Base-by-base conservation (phyloP, 1,140 invertebrate species). In the Leptonema lineaticorne region DNA sequence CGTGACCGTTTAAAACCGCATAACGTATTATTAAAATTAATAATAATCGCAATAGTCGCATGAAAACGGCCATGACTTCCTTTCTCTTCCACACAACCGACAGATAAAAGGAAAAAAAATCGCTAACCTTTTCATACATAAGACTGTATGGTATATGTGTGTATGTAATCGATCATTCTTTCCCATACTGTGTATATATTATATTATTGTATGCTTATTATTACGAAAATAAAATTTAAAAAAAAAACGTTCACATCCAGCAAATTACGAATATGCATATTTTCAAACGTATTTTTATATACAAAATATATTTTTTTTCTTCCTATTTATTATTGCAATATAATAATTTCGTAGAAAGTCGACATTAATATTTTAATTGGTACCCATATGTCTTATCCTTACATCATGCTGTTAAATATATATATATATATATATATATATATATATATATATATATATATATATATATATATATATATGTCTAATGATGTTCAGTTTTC, bases 31-130 rank as follows among this genome's bases (percentile, higher is more conserved):
- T 64, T 64, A 64, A 64, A 64, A 45, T 64, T 64, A 64, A 64
- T 59, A 59, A 59, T 50, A 37, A 53, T 41, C 33, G 30, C 33
- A 64, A 33, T 63, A 30, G 59, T 62, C 59, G 22, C 37, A 45
- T 33, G 26, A 64, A n/a, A 50, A 50, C 62, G 62, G 62, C 62
- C 62, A 64, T 64, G 62, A 64, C 62, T 64, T 64, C 62, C 62
- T 64, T 64, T 64, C 62, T 64, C 62, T 64, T 28, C 45, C 27
- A 50, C 62, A 64, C 62, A 9, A 16, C 11, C 7, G n/a, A n/a
- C n/a, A 62, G 26, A 45, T 11, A 14, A n/a, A 16, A 62, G 37
- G 59, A 37, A 20, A 62, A 62, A 58, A 62, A 62, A 62, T 45
- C 9, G 59, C n/a, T 62, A 62, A 62, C 59, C 59, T 62, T 62